Evolutionary conservation across 2,888 invertebrate species (phyloP), one percentile per base, ranked within the genome.

Genomic region (Silvanus unidentatus): DNA sequence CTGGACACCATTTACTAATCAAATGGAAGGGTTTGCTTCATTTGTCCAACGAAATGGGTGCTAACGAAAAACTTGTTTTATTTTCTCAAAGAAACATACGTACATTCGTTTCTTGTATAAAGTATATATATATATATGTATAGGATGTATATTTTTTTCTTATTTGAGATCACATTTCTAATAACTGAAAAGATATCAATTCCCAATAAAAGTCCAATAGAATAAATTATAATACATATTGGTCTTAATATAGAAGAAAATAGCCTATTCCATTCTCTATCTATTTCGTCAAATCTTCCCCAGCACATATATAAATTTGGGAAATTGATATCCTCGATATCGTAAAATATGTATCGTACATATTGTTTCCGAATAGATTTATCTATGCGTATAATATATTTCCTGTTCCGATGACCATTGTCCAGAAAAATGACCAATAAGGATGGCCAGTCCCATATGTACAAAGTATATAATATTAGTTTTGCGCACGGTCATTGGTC

Each of bases 401-500:
- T 8, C 22, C 8, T 22, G 22, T 5, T 22, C 3, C 3, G 44
- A 45, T 57, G 57, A 55, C 57, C 57, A 51, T 48, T 60, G 58
- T 56, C 59, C 59, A 40, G 45, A 42, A 44, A 14, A 40, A 43
- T 50, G 50, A 51, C 62, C 63, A 63, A 63, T 63, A 48, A 37
- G 45, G 49, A 29, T 16, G 11, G 14, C 16, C 15, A 30, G 10
- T 38, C 48, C 37, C 39, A 44, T 42, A 43, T 49, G 46, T 46
- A 42, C 40, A 43, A 40, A 32, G 32, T 12, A 50, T 49, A 48
- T 46, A 47, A 44, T 40, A 50, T 47, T 57, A 54, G n/a, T 50
- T 50, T 44, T 55, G 60, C 64, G 65, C 62, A 60, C 47, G 54
- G 55, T 54, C 58, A 65, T 64, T 70, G 70, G 71, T 68, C 69